A percentile compares a stretch with the other conserved stretches of the same genome.
These are phyloP conservation scores for Troides oblongomaculatus DNA, from an alignment of 2,888 invertebrate species.

Conservation along the genomic window DNA sequence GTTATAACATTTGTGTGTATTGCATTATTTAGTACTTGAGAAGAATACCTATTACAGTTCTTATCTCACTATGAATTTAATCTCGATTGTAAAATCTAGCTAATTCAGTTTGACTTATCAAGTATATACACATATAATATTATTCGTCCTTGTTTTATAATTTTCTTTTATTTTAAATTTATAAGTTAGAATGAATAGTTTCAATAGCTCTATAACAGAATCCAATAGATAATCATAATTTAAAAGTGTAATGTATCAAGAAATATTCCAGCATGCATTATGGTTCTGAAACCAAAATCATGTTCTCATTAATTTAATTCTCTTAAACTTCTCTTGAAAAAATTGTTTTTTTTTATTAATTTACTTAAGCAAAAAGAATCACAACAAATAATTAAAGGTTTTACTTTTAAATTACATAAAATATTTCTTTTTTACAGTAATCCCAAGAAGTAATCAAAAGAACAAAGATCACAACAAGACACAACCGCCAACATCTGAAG, in stretches of 20 bases:
- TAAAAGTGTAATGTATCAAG: no score
- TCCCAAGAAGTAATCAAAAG: conserved; percentile 65
- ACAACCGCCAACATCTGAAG: conserved; percentile 42
- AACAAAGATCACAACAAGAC: conserved; percentile 52
- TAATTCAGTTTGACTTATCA: background rate
- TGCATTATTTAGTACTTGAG: background rate
- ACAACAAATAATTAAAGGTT: background rate
- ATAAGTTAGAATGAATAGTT: no score
- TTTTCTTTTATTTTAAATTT: no score
- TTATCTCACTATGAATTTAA: background rate
- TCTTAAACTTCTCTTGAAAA: no score
- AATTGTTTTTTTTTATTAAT: background rate
- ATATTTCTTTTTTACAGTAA: conserved; percentile 58
- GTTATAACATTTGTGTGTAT: background rate
- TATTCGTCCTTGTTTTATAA: background rate
- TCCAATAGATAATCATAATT: no score
- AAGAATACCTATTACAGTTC: background rate
- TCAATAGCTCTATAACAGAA: no score
- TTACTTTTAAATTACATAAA: conserved; percentile 1
- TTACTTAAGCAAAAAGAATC: background rate
- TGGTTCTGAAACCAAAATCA: no score
- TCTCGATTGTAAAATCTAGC: background rate
- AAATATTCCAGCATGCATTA: no score
- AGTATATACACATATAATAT: background rate
- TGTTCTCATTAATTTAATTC: no score